A percentile compares a stretch with the other conserved stretches of the same genome.
Evolutionary conservation across 2,888 invertebrate genomes (phyloP).

Genomic region (Dicroscelio sp.): DNA sequence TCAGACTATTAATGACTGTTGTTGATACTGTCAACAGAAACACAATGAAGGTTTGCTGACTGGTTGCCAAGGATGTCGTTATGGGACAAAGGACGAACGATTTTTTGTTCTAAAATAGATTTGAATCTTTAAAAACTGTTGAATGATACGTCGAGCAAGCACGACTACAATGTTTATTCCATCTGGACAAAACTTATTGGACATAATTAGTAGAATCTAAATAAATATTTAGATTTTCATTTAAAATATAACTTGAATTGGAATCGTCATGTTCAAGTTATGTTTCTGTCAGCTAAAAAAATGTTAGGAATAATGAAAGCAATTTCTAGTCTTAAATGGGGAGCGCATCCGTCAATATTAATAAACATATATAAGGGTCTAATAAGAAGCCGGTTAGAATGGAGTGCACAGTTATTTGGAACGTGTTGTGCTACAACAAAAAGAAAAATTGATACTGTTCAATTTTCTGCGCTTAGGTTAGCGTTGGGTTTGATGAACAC

Average conservation of each 20-base stretch:
- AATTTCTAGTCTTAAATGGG: neutral
- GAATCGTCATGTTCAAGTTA: too few species aligned
- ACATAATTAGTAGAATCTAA: conserved; percentile 21
- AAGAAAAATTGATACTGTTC: neutral
- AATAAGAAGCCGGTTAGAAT: neutral
- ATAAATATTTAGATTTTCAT: neutral
- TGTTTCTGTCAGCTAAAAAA: too few species aligned
- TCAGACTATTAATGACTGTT: conserved; percentile 33
- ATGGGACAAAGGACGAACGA: neutral
- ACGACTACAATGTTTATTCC: conserved; percentile 24
- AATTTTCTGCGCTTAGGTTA: neutral
- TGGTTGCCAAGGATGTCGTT: conserved; percentile 34
- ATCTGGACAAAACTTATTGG: conserved; percentile 30
- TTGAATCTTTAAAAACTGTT: conserved; percentile 35
- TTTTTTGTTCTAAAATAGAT: conserved; percentile 7
- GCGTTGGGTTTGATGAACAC: neutral
- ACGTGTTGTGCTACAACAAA: neutral
- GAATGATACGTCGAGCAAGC: conserved; percentile 29
- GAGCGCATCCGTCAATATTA: neutral
- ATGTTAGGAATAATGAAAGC: too few species aligned
- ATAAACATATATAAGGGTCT: neutral
- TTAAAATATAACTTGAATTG: too few species aligned
- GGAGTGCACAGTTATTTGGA: neutral
- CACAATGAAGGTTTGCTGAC: conserved; percentile 1
- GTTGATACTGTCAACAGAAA: conserved; percentile 45